Evolutionary conservation across 2,113 vertebrate species (phyloP).

Genomic region (Cryptoleucopteryx plumbea): DNA sequence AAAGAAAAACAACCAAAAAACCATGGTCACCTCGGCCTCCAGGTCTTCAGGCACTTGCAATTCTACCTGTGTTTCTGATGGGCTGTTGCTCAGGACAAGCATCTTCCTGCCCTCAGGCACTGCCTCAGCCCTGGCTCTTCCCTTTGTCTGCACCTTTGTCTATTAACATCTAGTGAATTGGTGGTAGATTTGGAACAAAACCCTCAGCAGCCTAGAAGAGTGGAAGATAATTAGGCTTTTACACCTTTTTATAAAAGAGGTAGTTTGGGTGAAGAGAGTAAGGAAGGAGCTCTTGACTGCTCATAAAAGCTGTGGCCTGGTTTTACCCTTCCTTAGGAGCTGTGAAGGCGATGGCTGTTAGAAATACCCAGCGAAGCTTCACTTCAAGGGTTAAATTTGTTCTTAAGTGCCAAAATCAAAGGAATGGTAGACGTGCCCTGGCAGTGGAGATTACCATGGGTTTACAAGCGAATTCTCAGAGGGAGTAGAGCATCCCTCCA

Average conservation of each 20-base stretch:
- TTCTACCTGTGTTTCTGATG: not conserved
- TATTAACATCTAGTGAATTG: not conserved
- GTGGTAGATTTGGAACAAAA: not conserved
- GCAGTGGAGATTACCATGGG: not conserved
- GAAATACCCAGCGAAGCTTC: not conserved
- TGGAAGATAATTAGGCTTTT: not conserved
- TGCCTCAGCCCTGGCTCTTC: not conserved
- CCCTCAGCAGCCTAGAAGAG: not conserved
- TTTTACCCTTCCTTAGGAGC: not conserved
- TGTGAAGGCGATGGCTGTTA: not conserved
- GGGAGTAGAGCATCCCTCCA: not conserved
- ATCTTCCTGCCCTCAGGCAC: not conserved
- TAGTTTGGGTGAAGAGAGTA: not conserved
- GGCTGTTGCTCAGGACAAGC: not conserved
- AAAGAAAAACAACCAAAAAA: no score
- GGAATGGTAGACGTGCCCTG: fast-evolving
- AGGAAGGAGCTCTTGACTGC: not conserved
- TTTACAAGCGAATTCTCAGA: not conserved
- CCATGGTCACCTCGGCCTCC: not conserved
- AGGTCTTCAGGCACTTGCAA: not conserved
- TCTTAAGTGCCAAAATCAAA: not conserved
- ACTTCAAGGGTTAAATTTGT: not conserved
- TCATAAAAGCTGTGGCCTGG: not conserved
- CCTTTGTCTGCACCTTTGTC: not conserved
- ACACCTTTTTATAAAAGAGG: not conserved